phyloP scores from a whole-genome alignment of 2,888 invertebrate species.

The Spodoptera littoralis region DNA sequence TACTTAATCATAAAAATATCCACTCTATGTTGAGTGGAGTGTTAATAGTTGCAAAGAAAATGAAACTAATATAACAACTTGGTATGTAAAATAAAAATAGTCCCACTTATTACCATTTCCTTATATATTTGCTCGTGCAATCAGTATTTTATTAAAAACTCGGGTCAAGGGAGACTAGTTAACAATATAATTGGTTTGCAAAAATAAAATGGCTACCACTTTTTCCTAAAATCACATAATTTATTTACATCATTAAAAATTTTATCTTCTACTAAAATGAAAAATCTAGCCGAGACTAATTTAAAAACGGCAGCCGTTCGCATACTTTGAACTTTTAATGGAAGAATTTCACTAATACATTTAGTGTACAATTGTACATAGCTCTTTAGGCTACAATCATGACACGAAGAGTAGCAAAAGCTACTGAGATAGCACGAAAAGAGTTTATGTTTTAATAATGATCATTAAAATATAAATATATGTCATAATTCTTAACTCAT shows the following conservation, averaged over 20 bases:
- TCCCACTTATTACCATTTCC: too few relatives aligned
- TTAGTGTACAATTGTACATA: too few relatives aligned
- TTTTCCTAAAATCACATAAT: conserved; percentile 22
- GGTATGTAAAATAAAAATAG: conserved; percentile 3
- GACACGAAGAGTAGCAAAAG: too few relatives aligned
- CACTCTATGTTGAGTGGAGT: conserved; percentile 1
- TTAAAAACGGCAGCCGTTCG: conserved; percentile 22
- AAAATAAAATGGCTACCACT: conserved; percentile 18
- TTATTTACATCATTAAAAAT: conserved; percentile 31
- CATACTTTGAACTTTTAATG: conserved; percentile 12
- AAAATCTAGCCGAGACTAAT: conserved; percentile 41
- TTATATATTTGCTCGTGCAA: conserved; percentile 6
- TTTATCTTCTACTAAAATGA: conserved; percentile 16
- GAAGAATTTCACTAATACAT: too few relatives aligned
- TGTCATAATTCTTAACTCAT: too few relatives aligned
- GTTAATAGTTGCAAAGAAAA: not conserved
- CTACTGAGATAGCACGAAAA: too few relatives aligned
- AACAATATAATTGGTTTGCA: conserved; percentile 12
- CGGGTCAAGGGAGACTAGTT: conserved; percentile 28
- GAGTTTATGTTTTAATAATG: too few relatives aligned
- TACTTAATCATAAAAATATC: conserved; percentile 9
- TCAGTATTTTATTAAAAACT: conserved; percentile 11
- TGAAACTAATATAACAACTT: not conserved
- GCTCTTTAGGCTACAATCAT: too few relatives aligned
- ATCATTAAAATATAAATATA: too few relatives aligned